phyloP scores from a whole-genome alignment of 1,140 invertebrate genomes.

The Eciton burchellii region DNA sequence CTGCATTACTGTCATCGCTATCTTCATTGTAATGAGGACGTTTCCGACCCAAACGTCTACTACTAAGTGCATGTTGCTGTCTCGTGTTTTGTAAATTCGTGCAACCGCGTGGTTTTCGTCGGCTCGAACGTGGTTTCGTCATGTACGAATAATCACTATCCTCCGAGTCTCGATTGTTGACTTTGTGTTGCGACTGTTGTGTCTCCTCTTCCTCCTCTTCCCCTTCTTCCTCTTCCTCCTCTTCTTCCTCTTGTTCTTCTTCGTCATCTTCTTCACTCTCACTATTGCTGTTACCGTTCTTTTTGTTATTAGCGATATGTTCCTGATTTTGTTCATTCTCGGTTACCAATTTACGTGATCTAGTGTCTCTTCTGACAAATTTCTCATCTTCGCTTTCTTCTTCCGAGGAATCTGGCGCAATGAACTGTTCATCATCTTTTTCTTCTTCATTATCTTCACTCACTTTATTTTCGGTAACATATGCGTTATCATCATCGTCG shows the following conservation, averaged over 20 bases:
- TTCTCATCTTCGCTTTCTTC: slow-evolving; percentile 70
- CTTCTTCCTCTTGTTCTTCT: slow-evolving; percentile 52
- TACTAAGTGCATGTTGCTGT: not conserved
- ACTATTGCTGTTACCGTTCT: slow-evolving; percentile 50
- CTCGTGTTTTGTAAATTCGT: slow-evolving; percentile 35
- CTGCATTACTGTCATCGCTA: slow-evolving; percentile 81
- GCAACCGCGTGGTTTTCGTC: slow-evolving; percentile 64
- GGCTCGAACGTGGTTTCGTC: slow-evolving; percentile 53
- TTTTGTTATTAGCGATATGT: slow-evolving; percentile 28
- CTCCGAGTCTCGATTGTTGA: slow-evolving; percentile 63
- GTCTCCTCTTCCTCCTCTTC: slow-evolving; percentile 62
- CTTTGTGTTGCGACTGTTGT: slow-evolving; percentile 37
- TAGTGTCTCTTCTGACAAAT: slow-evolving; percentile 66
- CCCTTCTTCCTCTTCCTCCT: slow-evolving; percentile 52
- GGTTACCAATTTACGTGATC: slow-evolving; percentile 62
- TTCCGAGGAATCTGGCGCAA: slow-evolving; percentile 50
- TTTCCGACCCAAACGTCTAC: slow-evolving; percentile 79
- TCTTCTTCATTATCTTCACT: slow-evolving; percentile 68
- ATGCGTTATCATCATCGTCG: slow-evolving; percentile 57
- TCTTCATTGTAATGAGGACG: slow-evolving; percentile 89
- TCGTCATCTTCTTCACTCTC: slow-evolving; percentile 47
- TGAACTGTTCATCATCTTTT: slow-evolving; percentile 14
- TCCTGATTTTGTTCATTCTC: slow-evolving; percentile 49
- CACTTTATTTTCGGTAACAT: slow-evolving; percentile 57
- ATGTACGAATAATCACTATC: slow-evolving; percentile 78